Evolutionary conservation across 2,113 vertebrate species (phyloP).

Genomic region (Ranitomeya imitator): DNA sequence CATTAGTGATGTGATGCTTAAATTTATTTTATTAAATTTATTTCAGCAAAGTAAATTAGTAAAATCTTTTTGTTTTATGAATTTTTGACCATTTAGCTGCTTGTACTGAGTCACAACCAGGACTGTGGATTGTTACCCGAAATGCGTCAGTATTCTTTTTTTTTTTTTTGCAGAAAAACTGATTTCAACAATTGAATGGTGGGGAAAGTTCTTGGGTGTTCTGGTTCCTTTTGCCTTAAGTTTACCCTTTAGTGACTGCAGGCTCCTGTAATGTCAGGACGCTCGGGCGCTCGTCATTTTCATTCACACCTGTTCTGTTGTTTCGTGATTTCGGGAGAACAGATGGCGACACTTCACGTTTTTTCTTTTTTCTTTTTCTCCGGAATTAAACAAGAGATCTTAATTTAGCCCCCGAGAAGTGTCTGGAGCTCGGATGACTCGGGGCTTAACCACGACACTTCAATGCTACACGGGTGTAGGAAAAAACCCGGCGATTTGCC

Average conservation of each 20-base stretch:
- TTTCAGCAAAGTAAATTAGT: no score
- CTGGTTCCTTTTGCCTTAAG: no score
- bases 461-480: not conserved
- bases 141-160: not conserved
- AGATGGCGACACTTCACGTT: constrained; percentile 28
- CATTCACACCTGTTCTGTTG: constrained; percentile 28
- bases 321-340: constrained; percentile 28
- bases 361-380: constrained; percentile 8
- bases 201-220: no score
- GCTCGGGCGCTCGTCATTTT: not conserved
- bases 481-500: not conserved
- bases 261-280: no score
- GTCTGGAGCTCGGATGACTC: constrained; percentile 14
- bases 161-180: no score
- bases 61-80: no score
- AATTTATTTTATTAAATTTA: no score
- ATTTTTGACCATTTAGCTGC: no score
- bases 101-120: not conserved
- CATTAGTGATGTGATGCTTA: no score
- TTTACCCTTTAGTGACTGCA: no score
- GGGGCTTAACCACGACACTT: constrained; percentile 1
- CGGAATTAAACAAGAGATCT: not conserved
- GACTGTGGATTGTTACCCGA: not conserved
- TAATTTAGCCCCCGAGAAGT: constrained; percentile 11
- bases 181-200: no score